A percentile compares a stretch with the other conserved stretches of the same genome.
Conservation (phyloP, 2,113 vertebrate genomes). For the Anhinga rufa region DNA sequence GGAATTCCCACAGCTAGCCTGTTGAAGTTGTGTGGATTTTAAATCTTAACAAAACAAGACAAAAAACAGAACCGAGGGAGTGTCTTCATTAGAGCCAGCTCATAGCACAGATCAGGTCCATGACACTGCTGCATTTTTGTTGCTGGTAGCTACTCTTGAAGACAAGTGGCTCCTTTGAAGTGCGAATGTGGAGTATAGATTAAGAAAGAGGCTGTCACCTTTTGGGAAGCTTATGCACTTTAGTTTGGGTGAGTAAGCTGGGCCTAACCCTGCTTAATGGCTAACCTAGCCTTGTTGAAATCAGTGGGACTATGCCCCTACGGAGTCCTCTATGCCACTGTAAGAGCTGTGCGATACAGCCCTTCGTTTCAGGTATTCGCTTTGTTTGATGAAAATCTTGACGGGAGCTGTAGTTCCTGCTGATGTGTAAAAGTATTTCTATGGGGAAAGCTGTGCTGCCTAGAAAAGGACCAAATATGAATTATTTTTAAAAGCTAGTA, state of each 20-base stretch:
- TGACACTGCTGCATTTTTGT: neutral
- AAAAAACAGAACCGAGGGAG: neutral
- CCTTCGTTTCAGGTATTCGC: neutral
- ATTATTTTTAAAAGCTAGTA: neutral
- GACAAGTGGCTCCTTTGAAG: neutral
- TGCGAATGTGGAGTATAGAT: neutral
- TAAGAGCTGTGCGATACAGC: neutral
- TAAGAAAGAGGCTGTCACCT: neutral
- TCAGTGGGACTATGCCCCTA: neutral
- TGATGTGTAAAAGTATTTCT: neutral
- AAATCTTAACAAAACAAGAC: neutral
- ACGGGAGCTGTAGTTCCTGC: neutral
- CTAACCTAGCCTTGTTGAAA: neutral
- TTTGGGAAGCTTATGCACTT: neutral
- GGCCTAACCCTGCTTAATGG: neutral
- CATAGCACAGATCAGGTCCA: neutral
- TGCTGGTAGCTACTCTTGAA: neutral
- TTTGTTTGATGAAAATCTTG: neutral
- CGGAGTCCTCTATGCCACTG: accelerated
- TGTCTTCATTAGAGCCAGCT: neutral
- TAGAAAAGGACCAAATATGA: neutral
- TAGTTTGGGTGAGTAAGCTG: neutral
- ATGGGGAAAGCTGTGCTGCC: neutral
- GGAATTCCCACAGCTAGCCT: neutral
- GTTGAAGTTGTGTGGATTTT: neutral